Evolutionary conservation across 2,888 invertebrate genomes (phyloP), one percentile per base, ranked within the genome.

Genomic region (Conops quadrifasciatus): DNA sequence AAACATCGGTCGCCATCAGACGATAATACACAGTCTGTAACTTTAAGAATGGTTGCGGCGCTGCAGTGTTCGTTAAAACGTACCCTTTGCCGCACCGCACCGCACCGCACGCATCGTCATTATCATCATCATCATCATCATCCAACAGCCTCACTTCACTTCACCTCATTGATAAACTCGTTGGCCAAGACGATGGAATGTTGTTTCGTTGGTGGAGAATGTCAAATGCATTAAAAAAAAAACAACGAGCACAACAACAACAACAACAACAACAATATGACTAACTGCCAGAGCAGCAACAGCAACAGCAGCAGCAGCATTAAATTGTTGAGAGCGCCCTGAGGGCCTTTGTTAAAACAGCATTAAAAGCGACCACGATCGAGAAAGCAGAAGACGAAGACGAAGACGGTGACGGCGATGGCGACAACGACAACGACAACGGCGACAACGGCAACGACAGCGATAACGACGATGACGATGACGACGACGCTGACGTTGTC

Each of bases 251-350:
- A 30, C 16, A 58, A 56, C 21, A 67, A 62, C 24, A 59, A 53
- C 26, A 68, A 70, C 26, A 49, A 45, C 63, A 72, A 62, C 68
- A 66, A 70, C 75, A 75, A 70, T 72, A 72, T 60, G 9, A 36
- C 36, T 36, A 36, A 36, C 5, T 7, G 36, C 72, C 56, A 43
- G 65, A 60, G 69, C 74, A 72, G 72, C 76, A 73, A 75, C 76
- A 43, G 59, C 73, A 63, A 62, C 74, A 26, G 69, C 75, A 72
- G 72, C 76, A 72, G 76, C 76, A 49, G 59, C 72, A 69, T 26
- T 80, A 81, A 80, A 81, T 82, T 80, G 81, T 79, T 82, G 83
- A 82, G 83, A 82, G 81, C 80, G 80, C 82, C 83, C 82, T 79
- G 79, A 82, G 83, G 83, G 81, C 78, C 78, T 79, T 49, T 77